These are phyloP conservation scores for Encarsia formosa DNA, from an alignment of 2,888 invertebrate genomes.

Conservation along the genomic window DNA sequence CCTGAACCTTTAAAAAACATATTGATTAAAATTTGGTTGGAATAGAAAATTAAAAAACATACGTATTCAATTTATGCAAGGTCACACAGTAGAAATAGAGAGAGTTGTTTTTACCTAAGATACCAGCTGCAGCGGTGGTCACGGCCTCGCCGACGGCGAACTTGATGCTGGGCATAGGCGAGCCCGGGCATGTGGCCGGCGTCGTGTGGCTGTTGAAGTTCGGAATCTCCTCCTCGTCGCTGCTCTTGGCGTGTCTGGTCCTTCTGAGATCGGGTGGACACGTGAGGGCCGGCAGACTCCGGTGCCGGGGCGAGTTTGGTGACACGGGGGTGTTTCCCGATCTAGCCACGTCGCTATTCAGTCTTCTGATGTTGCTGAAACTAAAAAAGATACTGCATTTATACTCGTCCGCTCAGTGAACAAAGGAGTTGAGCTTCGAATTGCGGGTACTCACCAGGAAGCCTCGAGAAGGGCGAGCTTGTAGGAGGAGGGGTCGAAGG, in stretches of 20 bases:
- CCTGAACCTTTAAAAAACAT: neutral
- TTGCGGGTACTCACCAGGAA: slow-evolving; percentile 13
- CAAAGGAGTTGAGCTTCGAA: neutral
- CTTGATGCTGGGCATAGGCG: slow-evolving; percentile 55
- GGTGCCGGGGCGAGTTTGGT: slow-evolving; percentile 63
- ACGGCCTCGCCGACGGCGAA: slow-evolving; percentile 69
- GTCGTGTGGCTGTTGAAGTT: slow-evolving; percentile 32
- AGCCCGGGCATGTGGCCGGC: slow-evolving; percentile 42
- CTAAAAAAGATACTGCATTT: neutral
- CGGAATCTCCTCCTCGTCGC: slow-evolving; percentile 25
- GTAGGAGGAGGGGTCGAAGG: slow-evolving; percentile 66
- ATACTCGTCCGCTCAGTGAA: neutral
- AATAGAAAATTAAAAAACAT: neutral
- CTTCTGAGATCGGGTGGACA: slow-evolving; percentile 27
- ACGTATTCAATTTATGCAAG: neutral
- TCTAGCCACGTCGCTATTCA: slow-evolving; percentile 45
- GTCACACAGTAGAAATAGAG: neutral
- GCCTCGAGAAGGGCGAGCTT: slow-evolving; percentile 27
- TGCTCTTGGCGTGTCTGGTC: slow-evolving; percentile 10
- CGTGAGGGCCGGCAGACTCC: slow-evolving; percentile 60
- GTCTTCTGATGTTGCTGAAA: slow-evolving; percentile 31
- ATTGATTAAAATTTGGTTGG: neutral
- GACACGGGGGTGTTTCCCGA: slow-evolving; percentile 45
- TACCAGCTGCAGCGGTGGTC: slow-evolving; percentile 46
- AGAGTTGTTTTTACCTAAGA: slow-evolving; percentile 26